phyloP scores from a whole-genome alignment of 2,888 invertebrate species.

The Pachymerium ferrugineum region DNA sequence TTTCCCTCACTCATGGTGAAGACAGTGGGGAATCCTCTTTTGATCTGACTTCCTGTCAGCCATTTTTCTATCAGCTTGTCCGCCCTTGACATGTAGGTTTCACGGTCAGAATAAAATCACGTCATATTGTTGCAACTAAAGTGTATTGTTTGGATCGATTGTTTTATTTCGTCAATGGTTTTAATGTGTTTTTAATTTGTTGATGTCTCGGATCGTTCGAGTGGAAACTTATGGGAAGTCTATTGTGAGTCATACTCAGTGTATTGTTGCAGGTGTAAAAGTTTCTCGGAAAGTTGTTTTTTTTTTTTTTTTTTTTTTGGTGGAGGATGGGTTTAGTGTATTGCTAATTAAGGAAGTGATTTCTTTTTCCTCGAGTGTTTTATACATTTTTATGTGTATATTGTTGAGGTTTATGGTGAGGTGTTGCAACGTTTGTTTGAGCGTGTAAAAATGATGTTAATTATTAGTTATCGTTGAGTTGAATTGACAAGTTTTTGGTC shows the following conservation, averaged over 20 bases:
- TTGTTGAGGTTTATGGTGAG: too few relatives aligned
- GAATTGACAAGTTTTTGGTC: neutral
- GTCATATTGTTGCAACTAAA: too few relatives aligned
- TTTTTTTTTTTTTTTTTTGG: too few relatives aligned
- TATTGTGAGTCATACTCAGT: neutral
- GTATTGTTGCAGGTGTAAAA: too few relatives aligned
- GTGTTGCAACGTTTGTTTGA: too few relatives aligned
- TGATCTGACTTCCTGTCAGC: neutral
- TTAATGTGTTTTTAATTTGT: slow-evolving; percentile 10
- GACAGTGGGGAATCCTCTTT: neutral
- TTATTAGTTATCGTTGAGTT: too few relatives aligned
- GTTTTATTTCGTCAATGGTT: neutral
- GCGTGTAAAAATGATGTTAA: too few relatives aligned
- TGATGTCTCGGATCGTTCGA: neutral
- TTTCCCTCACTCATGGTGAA: neutral
- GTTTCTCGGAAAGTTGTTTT: neutral
- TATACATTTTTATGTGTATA: too few relatives aligned
- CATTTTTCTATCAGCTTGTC: neutral
- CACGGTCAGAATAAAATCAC: too few relatives aligned
- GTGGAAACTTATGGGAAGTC: neutral
- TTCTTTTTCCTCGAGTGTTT: too few relatives aligned
- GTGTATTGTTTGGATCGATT: neutral
- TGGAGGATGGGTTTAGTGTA: too few relatives aligned
- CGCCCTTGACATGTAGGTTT: neutral
- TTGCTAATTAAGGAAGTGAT: slow-evolving; percentile 2